Conservation (phyloP, 2,888 invertebrate species). For the Tethea ocularis region DNA sequence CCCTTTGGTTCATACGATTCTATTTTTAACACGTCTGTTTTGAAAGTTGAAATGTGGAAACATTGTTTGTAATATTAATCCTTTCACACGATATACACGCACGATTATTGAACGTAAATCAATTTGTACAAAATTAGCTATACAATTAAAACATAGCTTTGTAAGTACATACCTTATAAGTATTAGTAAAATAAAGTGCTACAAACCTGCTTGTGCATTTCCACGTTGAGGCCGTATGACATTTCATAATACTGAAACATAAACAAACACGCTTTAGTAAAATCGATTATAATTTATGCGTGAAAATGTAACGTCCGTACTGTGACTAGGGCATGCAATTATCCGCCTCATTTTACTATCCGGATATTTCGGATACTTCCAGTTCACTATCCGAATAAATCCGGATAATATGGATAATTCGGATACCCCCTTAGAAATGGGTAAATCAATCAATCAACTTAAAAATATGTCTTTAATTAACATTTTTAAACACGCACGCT, state of each 20-base stretch:
- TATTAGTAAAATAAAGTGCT: constrained; percentile 22
- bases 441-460: too few relatives aligned
- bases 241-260: constrained; percentile 98
- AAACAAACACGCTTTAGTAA: constrained; percentile 66
- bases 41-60: constrained; percentile 54
- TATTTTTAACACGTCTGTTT: constrained; percentile 33
- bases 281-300: constrained; percentile 59
- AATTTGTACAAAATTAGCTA: not conserved
- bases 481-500: too few relatives aligned
- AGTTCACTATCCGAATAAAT: too few relatives aligned
- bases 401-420: too few relatives aligned
- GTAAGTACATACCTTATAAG: constrained; percentile 3
- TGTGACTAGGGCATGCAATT: too few relatives aligned
- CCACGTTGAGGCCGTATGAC: constrained; percentile 98
- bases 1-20: constrained; percentile 42
- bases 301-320: constrained; percentile 54
- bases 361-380: too few relatives aligned
- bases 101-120: not conserved
- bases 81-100: constrained; percentile 7
- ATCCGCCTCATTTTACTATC: too few relatives aligned
- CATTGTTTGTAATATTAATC: constrained; percentile 21
- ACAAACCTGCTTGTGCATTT: constrained; percentile 98
- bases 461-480: too few relatives aligned
- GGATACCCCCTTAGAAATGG: too few relatives aligned
- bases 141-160: not conserved